Conservation (phyloP, 2,113 vertebrate species). For the Dissostichus mawsoni region DNA sequence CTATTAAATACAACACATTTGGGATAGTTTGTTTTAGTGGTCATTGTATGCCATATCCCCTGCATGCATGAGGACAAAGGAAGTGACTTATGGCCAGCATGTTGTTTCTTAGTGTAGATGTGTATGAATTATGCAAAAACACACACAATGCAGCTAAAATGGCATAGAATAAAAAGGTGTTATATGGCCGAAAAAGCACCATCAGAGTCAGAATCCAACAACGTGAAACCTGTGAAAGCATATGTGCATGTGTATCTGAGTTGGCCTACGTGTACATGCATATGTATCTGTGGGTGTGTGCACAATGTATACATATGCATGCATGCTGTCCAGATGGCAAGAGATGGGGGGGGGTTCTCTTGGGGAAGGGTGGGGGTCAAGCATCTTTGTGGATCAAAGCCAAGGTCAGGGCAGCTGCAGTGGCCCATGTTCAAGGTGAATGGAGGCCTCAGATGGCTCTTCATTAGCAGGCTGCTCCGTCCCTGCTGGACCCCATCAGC, state of each 20-base stretch:
- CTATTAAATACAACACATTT: slow-evolving; percentile 47
- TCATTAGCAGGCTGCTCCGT: slow-evolving; percentile 82
- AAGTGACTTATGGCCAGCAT: not conserved
- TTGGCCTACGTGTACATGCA: slow-evolving; percentile 63
- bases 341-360: slow-evolving; percentile 48
- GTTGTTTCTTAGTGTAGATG: not conserved
- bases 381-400: slow-evolving; percentile 86
- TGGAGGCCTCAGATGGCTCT: slow-evolving; percentile 84
- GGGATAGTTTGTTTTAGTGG: slow-evolving; percentile 48
- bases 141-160: not conserved
- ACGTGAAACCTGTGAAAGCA: slow-evolving; percentile 43
- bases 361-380: slow-evolving; percentile 83
- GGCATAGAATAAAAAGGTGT: not conserved
- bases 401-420: slow-evolving; percentile 87
- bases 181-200: not conserved
- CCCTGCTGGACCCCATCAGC: slow-evolving; percentile 70
- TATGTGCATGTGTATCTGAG: slow-evolving; percentile 35
- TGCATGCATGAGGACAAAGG: not conserved
- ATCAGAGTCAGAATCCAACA: not conserved
- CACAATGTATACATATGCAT: slow-evolving; percentile 76
- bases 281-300: slow-evolving; percentile 63
- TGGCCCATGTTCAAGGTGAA: slow-evolving; percentile 87
- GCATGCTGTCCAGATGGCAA: slow-evolving; percentile 82
- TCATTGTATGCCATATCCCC: slow-evolving; percentile 19
- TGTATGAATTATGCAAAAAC: not conserved